phyloP scores from a whole-genome alignment of 2,797 vertebrate genomes.

The Syngnathus acus region DNA sequence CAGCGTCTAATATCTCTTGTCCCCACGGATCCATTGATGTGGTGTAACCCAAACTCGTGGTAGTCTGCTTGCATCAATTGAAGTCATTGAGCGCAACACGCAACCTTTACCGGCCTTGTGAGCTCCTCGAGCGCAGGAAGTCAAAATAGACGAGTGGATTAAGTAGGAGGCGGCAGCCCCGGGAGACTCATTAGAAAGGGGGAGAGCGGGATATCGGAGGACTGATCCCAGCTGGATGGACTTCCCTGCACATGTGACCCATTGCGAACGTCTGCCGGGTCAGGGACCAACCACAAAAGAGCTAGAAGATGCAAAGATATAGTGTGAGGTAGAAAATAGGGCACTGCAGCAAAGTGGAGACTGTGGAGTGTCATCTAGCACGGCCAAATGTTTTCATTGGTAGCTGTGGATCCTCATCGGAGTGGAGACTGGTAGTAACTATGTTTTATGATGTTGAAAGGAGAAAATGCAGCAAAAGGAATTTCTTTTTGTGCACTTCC shows the following conservation, averaged over 20 bases:
- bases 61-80: constrained; percentile 31
- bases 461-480: not conserved
- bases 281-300: not conserved
- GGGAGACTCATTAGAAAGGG: constrained; percentile 78
- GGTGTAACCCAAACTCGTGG: constrained; percentile 30
- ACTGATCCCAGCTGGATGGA: constrained; percentile 80
- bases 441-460: not conserved
- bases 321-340: too few species aligned
- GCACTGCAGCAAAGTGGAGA: not conserved
- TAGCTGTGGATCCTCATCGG: not conserved
- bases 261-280: constrained; percentile 17
- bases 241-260: constrained; percentile 64
- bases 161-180: constrained; percentile 78
- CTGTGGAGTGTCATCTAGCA: not conserved
- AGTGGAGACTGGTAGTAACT: too few species aligned
- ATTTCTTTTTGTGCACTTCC: not conserved
- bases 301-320: not conserved
- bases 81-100: constrained; percentile 44
- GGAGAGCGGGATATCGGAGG: constrained; percentile 37
- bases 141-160: constrained; percentile 83
- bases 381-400: not conserved
- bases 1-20: constrained; percentile 13
- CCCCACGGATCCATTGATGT: constrained; percentile 17
- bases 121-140: constrained; percentile 71
- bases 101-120: constrained; percentile 54